These are phyloP conservation scores for Exaiptasia diaphana DNA, from an alignment of 64 coral and sea anemone genomes.

Conservation along the genomic window DNA sequence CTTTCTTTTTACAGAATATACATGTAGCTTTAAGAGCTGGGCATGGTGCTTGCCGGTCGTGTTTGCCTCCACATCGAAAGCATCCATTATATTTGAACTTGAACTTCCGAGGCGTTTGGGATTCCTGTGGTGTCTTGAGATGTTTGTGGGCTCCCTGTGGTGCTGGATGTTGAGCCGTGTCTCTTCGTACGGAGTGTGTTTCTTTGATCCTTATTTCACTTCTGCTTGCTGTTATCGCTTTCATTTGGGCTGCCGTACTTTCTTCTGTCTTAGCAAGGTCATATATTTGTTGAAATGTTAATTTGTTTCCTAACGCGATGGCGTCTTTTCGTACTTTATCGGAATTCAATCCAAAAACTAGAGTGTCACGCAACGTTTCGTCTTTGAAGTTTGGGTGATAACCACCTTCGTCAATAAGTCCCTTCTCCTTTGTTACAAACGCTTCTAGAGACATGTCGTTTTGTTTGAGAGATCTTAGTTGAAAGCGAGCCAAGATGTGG, in stretches of 20 bases:
- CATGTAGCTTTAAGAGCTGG: neutral
- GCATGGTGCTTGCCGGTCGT: neutral
- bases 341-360: constrained; percentile 24
- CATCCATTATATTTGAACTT: neutral
- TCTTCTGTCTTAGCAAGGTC: constrained; percentile 40
- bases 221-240: constrained; percentile 5
- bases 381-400: constrained; percentile 14
- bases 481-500: constrained; percentile 35
- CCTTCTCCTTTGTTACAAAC: constrained; percentile 20
- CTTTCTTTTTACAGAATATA: neutral
- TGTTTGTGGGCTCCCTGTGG: neutral
- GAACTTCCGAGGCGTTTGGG: too few relatives aligned
- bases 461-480: constrained; percentile 27
- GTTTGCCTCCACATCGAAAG: neutral
- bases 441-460: constrained; percentile 5
- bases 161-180: neutral
- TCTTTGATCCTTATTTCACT: neutral
- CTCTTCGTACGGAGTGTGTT: neutral
- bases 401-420: constrained; percentile 15
- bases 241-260: constrained; percentile 39
- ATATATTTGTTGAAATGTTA: constrained; percentile 58
- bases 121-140: too few relatives aligned
- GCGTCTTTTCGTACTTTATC: constrained; percentile 58
- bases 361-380: constrained; percentile 39
- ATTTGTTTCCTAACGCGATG: constrained; percentile 33